These are phyloP conservation scores for Penaeus japonicus DNA, from an alignment of 1,140 invertebrate genomes.

Conservation along the genomic window DNA sequence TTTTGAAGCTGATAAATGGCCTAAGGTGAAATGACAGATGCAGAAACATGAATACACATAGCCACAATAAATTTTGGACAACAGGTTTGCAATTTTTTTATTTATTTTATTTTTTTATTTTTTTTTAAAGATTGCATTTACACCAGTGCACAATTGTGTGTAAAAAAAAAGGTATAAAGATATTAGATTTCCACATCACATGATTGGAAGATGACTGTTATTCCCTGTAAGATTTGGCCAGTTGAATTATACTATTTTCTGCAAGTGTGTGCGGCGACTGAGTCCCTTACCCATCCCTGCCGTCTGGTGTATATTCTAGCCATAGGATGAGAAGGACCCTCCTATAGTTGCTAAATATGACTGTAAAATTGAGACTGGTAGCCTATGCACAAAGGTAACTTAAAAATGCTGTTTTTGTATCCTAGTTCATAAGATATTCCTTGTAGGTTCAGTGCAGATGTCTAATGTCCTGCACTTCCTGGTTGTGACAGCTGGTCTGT, in stretches of 20 bases:
- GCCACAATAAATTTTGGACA: too few relatives aligned
- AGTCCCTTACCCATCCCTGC: conserved; percentile 21
- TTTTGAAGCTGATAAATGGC: too few relatives aligned
- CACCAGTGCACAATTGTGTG: too few relatives aligned
- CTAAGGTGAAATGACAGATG: too few relatives aligned
- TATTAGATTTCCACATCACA: too few relatives aligned
- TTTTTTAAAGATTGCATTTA: too few relatives aligned
- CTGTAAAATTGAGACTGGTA: conserved; percentile 40
- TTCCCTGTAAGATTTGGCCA: too few relatives aligned
- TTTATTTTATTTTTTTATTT: too few relatives aligned
- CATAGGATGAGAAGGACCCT: conserved; percentile 32
- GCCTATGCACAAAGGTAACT: conserved; percentile 41
- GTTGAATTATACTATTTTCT: not conserved
- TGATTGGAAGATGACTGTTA: too few relatives aligned
- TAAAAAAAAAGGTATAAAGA: too few relatives aligned
- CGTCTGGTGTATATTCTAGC: conserved; percentile 32
- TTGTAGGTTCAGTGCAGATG: conserved; percentile 1
- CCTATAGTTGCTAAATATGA: conserved; percentile 40
- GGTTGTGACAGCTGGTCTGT: conserved; percentile 15
- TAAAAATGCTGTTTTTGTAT: conserved; percentile 35
- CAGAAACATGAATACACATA: too few relatives aligned
- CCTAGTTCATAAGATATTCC: conserved; percentile 32
- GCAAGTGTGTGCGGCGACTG: not conserved
- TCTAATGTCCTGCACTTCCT: not conserved
- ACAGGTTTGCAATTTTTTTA: too few relatives aligned